Percentiles rank a stretch among this genome's conserved stretches.
phyloP scores from a whole-genome alignment of 2,888 invertebrate species.

The Epiblema foenella region DNA sequence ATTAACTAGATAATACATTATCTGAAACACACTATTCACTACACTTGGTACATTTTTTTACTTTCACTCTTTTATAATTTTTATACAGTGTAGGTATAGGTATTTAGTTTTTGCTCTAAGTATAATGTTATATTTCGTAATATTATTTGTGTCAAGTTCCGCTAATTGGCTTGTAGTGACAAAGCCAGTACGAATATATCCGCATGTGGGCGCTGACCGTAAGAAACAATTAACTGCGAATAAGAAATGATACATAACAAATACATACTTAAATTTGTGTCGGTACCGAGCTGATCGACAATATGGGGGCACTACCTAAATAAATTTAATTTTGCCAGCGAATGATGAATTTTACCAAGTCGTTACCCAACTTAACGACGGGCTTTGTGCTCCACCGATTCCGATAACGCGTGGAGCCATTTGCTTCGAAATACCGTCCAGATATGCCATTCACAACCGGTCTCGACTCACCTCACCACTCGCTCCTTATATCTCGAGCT shows the following conservation, averaged over 20 bases:
- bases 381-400: slow-evolving; percentile 69
- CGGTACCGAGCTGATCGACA: slow-evolving; percentile 25
- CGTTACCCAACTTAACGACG: slow-evolving; percentile 64
- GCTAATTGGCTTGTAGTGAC: not conserved
- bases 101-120: not conserved
- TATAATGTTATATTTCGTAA: not conserved
- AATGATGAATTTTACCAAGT: slow-evolving; percentile 79
- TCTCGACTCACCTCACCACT: not conserved
- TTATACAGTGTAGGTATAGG: too few species aligned
- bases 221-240: not conserved
- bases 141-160: not conserved
- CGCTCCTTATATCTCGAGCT: not conserved
- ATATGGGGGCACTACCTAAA: slow-evolving; percentile 48
- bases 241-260: not conserved
- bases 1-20: too few species aligned
- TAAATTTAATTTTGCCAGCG: too few species aligned
- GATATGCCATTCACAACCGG: not conserved
- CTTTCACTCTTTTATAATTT: too few species aligned
- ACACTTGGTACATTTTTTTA: too few species aligned
- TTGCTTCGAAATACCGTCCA: slow-evolving; percentile 47
- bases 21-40: too few species aligned
- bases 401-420: slow-evolving; percentile 67
- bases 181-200: not conserved
- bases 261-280: not conserved
- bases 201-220: slow-evolving; percentile 11